Percentiles rank a stretch among this genome's conserved stretches.
These are phyloP conservation scores for Salvelinus fontinalis DNA, from an alignment of 2,113 vertebrate genomes.

Conservation along the genomic window DNA sequence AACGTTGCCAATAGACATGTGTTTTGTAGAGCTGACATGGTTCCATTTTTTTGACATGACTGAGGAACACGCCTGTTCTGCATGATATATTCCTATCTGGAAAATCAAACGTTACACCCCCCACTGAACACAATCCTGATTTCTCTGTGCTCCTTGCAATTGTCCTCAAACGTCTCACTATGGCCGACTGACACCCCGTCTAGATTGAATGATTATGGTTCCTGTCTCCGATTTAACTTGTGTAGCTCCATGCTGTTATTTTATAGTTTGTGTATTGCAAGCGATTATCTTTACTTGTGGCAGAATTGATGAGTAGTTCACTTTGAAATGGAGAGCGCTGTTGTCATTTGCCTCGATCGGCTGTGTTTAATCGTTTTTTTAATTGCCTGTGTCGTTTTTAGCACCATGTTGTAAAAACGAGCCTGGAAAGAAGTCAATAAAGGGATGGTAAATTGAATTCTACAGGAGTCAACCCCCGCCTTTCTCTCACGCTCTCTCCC, in stretches of 20 bases:
- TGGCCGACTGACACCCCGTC: background rate
- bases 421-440: background rate
- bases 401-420: conserved; percentile 5
- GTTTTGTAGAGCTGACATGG: too few species aligned
- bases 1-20: too few species aligned
- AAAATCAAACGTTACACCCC: too few species aligned
- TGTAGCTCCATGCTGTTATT: background rate
- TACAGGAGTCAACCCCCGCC: background rate
- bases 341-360: conserved; percentile 1
- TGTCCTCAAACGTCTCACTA: background rate
- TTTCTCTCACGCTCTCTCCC: background rate
- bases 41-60: too few species aligned
- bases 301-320: conserved; percentile 18
- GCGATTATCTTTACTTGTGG: conserved; percentile 29
- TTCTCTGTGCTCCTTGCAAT: background rate
- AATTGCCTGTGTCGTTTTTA: conserved; percentile 27
- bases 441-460: background rate
- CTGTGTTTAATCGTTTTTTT: conserved; percentile 34
- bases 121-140: background rate
- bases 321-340: conserved; percentile 7
- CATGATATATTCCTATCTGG: too few species aligned
- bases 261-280: conserved; percentile 13
- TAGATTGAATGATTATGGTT: conserved; percentile 9
- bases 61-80: too few species aligned
- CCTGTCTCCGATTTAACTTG: background rate